Evolutionary conservation across 2,888 invertebrate genomes (phyloP).

Genomic region (Nysson spinosus): DNA sequence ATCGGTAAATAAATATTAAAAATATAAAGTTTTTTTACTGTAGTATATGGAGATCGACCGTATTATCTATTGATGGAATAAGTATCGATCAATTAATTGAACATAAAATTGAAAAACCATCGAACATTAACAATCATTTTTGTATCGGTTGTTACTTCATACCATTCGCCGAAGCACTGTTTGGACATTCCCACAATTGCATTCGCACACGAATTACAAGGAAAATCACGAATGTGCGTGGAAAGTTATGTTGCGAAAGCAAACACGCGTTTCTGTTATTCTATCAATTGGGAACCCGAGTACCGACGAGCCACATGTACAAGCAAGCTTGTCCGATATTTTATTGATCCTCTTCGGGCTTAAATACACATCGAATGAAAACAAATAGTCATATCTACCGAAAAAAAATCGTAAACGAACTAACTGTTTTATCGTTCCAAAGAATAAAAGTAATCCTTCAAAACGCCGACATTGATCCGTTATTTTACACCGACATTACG

Average conservation of each 20-base stretch:
- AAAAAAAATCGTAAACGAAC: not conserved
- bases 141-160: no score
- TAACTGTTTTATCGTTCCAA: no score
- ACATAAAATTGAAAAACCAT: no score
- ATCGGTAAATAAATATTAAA: no score
- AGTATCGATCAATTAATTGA: no score
- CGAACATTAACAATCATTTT: no score
- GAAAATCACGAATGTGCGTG: slow-evolving; percentile 50
- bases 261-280: slow-evolving; percentile 63
- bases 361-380: slow-evolving; percentile 37
- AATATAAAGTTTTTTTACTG: no score
- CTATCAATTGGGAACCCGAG: slow-evolving; percentile 60
- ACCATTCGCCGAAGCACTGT: slow-evolving; percentile 41
- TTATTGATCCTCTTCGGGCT: slow-evolving; percentile 47
- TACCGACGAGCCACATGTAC: slow-evolving; percentile 47
- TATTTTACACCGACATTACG: no score
- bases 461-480: no score
- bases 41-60: no score
- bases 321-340: slow-evolving; percentile 54
- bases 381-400: slow-evolving; percentile 18
- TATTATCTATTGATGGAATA: no score
- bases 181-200: slow-evolving; percentile 36
- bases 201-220: slow-evolving; percentile 54
- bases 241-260: slow-evolving; percentile 57
- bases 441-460: no score